These are phyloP conservation scores for Phoenicopterus ruber DNA, from an alignment of 2,113 vertebrate species.

Conservation along the genomic window DNA sequence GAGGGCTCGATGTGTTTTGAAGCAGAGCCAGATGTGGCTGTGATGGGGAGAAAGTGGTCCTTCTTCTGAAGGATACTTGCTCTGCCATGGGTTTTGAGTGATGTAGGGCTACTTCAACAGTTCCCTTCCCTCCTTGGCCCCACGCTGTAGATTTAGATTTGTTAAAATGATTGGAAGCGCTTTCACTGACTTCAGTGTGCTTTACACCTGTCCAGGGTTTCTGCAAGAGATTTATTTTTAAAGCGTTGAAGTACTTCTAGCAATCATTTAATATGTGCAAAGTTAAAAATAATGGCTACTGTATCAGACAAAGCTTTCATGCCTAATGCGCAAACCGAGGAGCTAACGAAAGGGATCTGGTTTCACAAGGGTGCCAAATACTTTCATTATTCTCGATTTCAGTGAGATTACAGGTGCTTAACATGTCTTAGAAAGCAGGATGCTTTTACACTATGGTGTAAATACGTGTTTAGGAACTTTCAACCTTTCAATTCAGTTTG, in stretches of 20 bases:
- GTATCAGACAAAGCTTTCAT: not conserved
- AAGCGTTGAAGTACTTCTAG: not conserved
- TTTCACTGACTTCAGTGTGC: not conserved
- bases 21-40: not conserved
- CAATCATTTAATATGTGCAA: not conserved
- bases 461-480: not conserved
- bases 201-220: not conserved
- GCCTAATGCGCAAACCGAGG: not conserved
- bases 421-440: not conserved
- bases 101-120: not conserved
- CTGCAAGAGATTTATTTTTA: not conserved
- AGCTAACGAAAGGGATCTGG: not conserved
- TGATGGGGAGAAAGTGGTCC: not conserved
- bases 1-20: not conserved
- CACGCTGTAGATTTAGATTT: not conserved
- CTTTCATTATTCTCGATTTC: not conserved
- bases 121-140: not conserved
- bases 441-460: accelerated
- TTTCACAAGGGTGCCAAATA: not conserved
- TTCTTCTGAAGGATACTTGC: not conserved
- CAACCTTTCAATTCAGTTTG: not conserved
- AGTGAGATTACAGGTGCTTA: not conserved
- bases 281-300: not conserved
- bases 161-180: not conserved
- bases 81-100: not conserved